These are phyloP conservation scores for Drosophila ambigua DNA, from an alignment of 1,140 invertebrate genomes.

Conservation along the genomic window DNA sequence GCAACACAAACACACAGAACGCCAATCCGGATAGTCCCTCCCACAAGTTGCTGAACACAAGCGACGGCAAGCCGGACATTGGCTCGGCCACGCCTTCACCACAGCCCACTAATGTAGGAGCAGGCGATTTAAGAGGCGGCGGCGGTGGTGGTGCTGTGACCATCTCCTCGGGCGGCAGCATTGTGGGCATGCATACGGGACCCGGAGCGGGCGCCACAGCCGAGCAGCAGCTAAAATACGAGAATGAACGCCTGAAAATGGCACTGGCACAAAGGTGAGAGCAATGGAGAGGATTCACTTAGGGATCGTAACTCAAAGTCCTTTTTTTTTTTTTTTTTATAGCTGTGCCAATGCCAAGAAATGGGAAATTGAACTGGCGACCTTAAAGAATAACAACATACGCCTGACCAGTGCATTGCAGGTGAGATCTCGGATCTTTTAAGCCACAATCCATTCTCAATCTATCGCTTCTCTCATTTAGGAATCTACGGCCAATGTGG, in stretches of 20 bases:
- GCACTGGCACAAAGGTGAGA: constrained; percentile 96
- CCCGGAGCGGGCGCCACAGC: constrained; percentile 84
- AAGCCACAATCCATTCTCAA: background rate
- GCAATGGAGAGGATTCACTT: too few relatives aligned
- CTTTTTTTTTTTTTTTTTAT: constrained; percentile 54
- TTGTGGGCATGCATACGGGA: constrained; percentile 78
- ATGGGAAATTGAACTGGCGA: constrained; percentile 98
- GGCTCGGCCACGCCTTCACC: constrained; percentile 72
- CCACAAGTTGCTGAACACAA: constrained; percentile 75
- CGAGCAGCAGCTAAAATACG: constrained; percentile 97
- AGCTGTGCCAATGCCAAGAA: constrained; percentile 99
- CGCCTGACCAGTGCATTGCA: constrained; percentile 97
- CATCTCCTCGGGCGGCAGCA: constrained; percentile 73
- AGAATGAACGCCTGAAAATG: constrained; percentile 97
- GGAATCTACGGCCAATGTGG: constrained; percentile 98
- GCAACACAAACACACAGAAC: constrained; percentile 82
- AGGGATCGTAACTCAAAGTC: background rate
- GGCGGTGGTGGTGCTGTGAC: constrained; percentile 53
- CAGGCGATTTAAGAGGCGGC: constrained; percentile 17
- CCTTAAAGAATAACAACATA: constrained; percentile 97
- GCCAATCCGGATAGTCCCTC: constrained; percentile 83
- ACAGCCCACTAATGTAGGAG: constrained; percentile 49
- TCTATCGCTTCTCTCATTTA: constrained; percentile 11
- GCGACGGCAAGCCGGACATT: constrained; percentile 67
- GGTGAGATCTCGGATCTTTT: constrained; percentile 48